phyloP scores from a whole-genome alignment of 1,140 invertebrate species.

The Belonocnema kinseyi region DNA sequence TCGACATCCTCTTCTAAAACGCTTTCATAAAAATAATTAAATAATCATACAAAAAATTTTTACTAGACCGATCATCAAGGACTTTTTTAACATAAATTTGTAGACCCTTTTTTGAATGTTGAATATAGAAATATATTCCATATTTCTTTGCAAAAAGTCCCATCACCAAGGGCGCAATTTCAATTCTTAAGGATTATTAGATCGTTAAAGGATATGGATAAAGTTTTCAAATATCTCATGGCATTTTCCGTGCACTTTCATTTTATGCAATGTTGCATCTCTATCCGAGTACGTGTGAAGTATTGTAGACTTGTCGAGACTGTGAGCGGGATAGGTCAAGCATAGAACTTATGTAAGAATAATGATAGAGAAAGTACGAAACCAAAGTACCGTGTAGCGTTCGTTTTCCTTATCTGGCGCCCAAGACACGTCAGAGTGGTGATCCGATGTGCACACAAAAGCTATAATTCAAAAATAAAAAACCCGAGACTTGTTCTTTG shows the following conservation, averaged over 20 bases:
- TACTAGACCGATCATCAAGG: no score
- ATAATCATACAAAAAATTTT: no score
- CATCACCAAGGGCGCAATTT: no score
- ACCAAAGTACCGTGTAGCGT: constrained; percentile 16
- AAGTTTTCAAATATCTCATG: background rate
- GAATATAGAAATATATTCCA: no score
- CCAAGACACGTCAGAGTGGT: constrained; percentile 1
- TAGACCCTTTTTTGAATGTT: no score
- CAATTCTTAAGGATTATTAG: background rate
- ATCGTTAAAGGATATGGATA: background rate
- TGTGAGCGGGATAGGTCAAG: constrained; percentile 34
- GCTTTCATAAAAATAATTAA: no score
- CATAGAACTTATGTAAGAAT: constrained; percentile 40
- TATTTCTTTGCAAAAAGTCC: no score
- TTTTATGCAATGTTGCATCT: constrained; percentile 11
- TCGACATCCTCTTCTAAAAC: background rate
- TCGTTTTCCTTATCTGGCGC: constrained; percentile 22
- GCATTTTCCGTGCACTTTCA: background rate
- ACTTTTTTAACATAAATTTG: no score
- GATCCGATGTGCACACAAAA: background rate
- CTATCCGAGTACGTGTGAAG: background rate
- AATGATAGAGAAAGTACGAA: constrained; percentile 44
- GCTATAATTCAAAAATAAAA: constrained; percentile 30
- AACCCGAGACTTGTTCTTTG: background rate
- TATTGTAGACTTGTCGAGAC: constrained; percentile 12